phyloP scores from a whole-genome alignment of 2,113 vertebrate species.

The Oncorhynchus clarkii region DNA sequence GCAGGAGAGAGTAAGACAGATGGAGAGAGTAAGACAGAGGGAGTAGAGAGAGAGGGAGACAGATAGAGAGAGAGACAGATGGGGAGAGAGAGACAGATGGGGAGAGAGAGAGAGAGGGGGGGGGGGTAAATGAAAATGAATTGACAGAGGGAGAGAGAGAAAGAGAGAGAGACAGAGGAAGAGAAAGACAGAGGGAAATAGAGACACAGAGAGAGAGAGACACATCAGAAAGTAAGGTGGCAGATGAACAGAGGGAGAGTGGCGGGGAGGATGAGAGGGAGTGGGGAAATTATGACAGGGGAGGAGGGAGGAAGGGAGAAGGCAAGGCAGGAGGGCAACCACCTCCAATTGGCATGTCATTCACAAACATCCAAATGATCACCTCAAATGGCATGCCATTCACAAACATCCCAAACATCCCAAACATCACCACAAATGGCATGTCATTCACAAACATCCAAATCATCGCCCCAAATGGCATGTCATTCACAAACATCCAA shows the following conservation, averaged over 20 bases:
- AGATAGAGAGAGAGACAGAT: no score
- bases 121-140: not conserved
- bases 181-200: not conserved
- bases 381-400: no score
- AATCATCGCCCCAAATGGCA: no score
- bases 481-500: not conserved
- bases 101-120: conserved; percentile 1
- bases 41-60: no score
- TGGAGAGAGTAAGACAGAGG: no score
- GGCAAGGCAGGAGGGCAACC: conserved; percentile 30
- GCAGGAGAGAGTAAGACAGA: no score
- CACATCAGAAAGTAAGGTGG: no score
- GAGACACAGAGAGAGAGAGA: conserved; percentile 4
- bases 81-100: not conserved
- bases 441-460: no score
- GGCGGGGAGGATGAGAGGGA: not conserved
- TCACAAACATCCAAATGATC: no score
- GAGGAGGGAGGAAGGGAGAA: not conserved
- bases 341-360: conserved; percentile 15
- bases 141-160: not conserved
- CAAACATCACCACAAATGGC: no score
- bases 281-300: not conserved
- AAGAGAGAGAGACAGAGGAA: not conserved
- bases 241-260: conserved; percentile 5
- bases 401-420: no score